These are phyloP conservation scores for Dicranocentrus wangi DNA, from an alignment of 2,888 invertebrate genomes.

Conservation along the genomic window DNA sequence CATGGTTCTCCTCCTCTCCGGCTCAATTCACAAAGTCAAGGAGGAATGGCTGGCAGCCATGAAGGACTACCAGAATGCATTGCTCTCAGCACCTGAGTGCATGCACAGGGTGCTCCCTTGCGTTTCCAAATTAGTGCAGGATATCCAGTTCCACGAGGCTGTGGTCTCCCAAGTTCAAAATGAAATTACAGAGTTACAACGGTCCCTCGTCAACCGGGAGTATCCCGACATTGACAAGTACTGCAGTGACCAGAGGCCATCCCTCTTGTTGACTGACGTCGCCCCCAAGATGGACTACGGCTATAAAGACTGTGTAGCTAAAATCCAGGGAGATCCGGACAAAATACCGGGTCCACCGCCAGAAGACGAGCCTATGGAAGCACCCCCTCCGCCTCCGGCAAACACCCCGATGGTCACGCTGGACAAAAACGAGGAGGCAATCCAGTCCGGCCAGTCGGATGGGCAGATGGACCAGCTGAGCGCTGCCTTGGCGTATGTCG, in stretches of 20 bases:
- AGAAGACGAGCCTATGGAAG: constrained; percentile 46
- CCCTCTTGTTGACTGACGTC: constrained; percentile 62
- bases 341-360: constrained; percentile 60
- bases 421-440: constrained; percentile 66
- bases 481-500: constrained; percentile 68
- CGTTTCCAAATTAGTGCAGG: constrained; percentile 66
- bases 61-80: constrained; percentile 66
- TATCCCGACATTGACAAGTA: constrained; percentile 62
- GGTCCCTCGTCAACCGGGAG: constrained; percentile 46
- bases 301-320: constrained; percentile 62
- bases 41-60: constrained; percentile 63
- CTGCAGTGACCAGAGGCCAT: constrained; percentile 52
- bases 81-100: constrained; percentile 66
- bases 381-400: constrained; percentile 53
- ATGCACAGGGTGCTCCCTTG: constrained; percentile 68
- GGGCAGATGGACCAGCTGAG: constrained; percentile 59
- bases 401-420: constrained; percentile 68
- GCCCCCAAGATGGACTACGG: constrained; percentile 66
- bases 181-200: constrained; percentile 55
- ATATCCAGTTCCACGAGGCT: constrained; percentile 67
- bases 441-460: constrained; percentile 49
- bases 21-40: constrained; percentile 62
- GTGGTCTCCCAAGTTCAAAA: constrained; percentile 60
- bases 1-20: constrained; percentile 61
- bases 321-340: constrained; percentile 59